Percentiles rank a stretch among this genome's conserved stretches.
Evolutionary conservation across 2,797 vertebrate species (phyloP).

Genomic region (Amblyopsis hoosieri): DNA sequence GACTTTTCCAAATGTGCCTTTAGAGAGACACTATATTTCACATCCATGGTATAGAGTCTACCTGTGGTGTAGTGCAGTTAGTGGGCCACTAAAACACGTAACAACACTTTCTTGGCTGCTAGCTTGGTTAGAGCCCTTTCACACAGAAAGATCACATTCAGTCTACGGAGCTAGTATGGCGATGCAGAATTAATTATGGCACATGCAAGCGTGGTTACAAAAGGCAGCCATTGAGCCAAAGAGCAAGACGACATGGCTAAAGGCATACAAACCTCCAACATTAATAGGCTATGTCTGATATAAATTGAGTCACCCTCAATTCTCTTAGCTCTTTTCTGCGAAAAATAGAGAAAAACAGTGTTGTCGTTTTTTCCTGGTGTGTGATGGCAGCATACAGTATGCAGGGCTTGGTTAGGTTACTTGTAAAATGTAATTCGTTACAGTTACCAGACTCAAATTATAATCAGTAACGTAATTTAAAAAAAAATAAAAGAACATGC

Average conservation of each 20-base stretch:
- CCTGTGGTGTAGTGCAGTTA: not conserved
- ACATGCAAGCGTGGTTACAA: constrained; percentile 72
- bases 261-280: constrained; percentile 92
- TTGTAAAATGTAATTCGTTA: too few species aligned
- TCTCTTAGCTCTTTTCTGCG: constrained; percentile 98
- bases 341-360: constrained; percentile 75
- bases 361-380: constrained; percentile 56
- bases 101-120: constrained; percentile 62
- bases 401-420: too few species aligned
- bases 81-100: constrained; percentile 26
- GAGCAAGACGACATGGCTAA: constrained; percentile 60
- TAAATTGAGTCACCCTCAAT: constrained; percentile 99
- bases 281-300: constrained; percentile 99
- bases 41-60: too few species aligned
- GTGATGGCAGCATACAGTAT: constrained; percentile 32
- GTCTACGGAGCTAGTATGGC: constrained; percentile 24
- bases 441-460: too few species aligned
- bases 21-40: too few species aligned
- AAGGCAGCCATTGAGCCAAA: constrained; percentile 53
- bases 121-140: constrained; percentile 31
- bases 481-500: too few species aligned
- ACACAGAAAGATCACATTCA: constrained; percentile 14
- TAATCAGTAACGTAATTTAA: too few species aligned
- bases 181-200: constrained; percentile 44
- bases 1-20: too few species aligned